These are phyloP conservation scores for Calliphora vomitoria DNA, from an alignment of 2,888 invertebrate species.

Conservation along the genomic window DNA sequence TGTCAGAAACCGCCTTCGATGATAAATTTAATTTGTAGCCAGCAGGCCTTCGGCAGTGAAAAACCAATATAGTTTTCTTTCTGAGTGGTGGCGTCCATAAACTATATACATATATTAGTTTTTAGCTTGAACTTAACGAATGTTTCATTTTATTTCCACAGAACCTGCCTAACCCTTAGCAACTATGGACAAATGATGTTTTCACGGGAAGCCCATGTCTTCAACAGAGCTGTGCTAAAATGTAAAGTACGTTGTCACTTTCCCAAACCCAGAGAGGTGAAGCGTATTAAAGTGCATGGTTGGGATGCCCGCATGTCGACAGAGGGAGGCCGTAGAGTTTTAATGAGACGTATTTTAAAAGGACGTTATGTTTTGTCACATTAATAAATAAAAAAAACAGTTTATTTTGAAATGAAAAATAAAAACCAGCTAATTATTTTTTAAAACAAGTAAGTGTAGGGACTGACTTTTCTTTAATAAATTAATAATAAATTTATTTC, in stretches of 20 bases:
- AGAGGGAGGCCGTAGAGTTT: conserved; percentile 87
- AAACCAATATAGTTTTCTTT: too few species aligned
- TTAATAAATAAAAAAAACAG: too few species aligned
- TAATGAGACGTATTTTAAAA: conserved; percentile 91
- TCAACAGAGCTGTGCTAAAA: conserved; percentile 80
- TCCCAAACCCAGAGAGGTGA: conserved; percentile 90
- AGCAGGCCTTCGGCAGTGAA: too few species aligned
- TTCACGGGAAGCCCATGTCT: conserved; percentile 80
- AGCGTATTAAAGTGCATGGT: conserved; percentile 89
- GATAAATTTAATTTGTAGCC: too few species aligned
- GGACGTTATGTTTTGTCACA: conserved; percentile 89
- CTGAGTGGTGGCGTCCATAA: too few species aligned
- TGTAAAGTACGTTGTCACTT: conserved; percentile 86
- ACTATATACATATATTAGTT: too few species aligned
- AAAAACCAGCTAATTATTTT: background rate
- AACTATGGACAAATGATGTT: conserved; percentile 77
- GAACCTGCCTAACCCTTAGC: conserved; percentile 75
- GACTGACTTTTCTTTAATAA: conserved; percentile 38
- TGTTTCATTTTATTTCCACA: conserved; percentile 55
- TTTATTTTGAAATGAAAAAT: background rate
- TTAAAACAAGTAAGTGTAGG: background rate
- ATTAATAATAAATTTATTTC: conserved; percentile 19
- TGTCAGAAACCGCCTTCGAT: too few species aligned
- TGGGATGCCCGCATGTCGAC: conserved; percentile 90
- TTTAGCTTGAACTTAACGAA: too few species aligned